These are phyloP conservation scores for Drosophila peninsularis DNA, from an alignment of 2,888 invertebrate genomes.

Conservation along the genomic window DNA sequence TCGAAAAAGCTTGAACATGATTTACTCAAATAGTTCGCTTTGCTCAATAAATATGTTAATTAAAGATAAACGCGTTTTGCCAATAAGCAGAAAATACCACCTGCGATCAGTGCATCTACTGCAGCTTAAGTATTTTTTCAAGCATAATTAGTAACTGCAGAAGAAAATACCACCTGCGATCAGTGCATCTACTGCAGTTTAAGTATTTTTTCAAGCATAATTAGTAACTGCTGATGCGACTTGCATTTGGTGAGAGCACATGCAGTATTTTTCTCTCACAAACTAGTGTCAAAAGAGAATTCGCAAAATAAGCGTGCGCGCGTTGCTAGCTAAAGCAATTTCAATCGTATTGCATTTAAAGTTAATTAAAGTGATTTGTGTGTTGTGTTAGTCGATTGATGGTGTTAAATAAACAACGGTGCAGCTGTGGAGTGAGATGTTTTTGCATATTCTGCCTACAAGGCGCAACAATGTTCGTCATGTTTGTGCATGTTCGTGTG, in stretches of 20 bases:
- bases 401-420: background rate
- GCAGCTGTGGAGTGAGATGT: background rate
- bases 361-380: background rate
- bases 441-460: background rate
- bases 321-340: background rate
- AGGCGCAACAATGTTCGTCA: conserved; percentile 19
- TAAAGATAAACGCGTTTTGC: background rate
- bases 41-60: background rate
- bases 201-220: conserved; percentile 3
- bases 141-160: background rate
- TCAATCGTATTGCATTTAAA: background rate
- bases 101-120: background rate
- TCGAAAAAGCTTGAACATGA: background rate
- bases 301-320: background rate
- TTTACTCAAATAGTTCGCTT: background rate
- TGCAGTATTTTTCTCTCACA: background rate
- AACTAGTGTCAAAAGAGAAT: background rate
- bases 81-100: background rate
- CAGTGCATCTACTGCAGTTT: too few relatives aligned
- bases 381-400: background rate
- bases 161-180: too few relatives aligned
- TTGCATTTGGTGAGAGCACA: too few relatives aligned
- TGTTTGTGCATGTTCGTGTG: conserved; percentile 27
- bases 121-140: background rate
- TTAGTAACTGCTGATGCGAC: too few relatives aligned